These are phyloP conservation scores for Tetragonula carbonaria DNA, from an alignment of 2,888 invertebrate species.

Conservation along the genomic window DNA sequence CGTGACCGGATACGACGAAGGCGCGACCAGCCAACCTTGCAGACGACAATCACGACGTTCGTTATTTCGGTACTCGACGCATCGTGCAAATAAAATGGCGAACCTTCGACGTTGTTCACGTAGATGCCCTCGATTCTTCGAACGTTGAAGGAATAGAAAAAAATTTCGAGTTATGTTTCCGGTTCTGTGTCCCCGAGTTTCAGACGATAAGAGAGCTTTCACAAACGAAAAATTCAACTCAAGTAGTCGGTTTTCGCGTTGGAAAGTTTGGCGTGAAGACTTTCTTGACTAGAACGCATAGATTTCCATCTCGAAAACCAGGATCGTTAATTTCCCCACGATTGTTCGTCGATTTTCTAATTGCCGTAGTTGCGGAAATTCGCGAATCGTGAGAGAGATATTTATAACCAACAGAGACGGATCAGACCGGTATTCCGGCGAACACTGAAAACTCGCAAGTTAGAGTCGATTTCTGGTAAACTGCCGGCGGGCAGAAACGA, in stretches of 20 bases:
- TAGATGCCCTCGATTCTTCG: too few relatives aligned
- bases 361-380: background rate
- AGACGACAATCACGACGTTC: background rate
- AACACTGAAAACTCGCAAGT: slow-evolving; percentile 40
- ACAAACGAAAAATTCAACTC: too few relatives aligned
- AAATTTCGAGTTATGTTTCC: too few relatives aligned
- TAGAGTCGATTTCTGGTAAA: slow-evolving; percentile 43
- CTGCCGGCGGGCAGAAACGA: slow-evolving; percentile 7
- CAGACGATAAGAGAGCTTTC: too few relatives aligned
- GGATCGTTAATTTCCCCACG: background rate
- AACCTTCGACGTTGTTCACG: background rate
- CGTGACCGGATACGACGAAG: slow-evolving; percentile 42
- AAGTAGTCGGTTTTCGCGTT: too few relatives aligned
- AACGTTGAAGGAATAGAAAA: too few relatives aligned
- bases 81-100: background rate
- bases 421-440: background rate
- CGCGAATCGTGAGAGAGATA: background rate
- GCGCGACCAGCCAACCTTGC: background rate
- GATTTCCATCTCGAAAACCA: background rate
- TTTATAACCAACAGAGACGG: slow-evolving; percentile 17
- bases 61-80: background rate
- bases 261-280: too few relatives aligned
- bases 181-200: too few relatives aligned
- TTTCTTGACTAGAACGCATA: too few relatives aligned
- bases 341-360: background rate